Base-by-base conservation (phyloP, 2,888 invertebrate genomes). In the Poecilobothrus nobilitatus region DNA sequence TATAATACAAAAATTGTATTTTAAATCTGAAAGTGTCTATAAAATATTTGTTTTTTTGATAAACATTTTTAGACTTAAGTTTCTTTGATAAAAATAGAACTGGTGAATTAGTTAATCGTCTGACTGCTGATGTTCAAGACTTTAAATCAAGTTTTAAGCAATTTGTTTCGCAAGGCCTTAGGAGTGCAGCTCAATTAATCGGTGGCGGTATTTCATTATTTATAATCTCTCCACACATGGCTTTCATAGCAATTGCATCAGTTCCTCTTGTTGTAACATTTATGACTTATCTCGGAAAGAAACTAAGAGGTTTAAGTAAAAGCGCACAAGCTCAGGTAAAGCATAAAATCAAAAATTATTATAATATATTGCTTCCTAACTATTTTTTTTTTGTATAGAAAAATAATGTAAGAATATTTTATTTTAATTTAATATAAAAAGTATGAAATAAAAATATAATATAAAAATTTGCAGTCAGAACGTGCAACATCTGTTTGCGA, bases 141-240 rank as follows among this genome's bases (percentile, higher is more conserved):
- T 97, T 98, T 79, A 98, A 98, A 82, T 95, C 96, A 75, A 91
- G 94, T 1, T 97, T 98, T 78, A 98, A 98, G 79, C 89, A 92
- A 76, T 91, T 92, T 33, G 89, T 98, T 65, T 93, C 97, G 1
- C 96, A 96, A 76, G 97, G 97, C 1, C 81, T 98, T 41, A 84
- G 95, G 69, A 94, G 95, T 66, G 81, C 86, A 6, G 91, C 96
- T 0, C 97, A 97, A 86, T 91, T 95, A 71, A 77, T 86, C 2
- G 82, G 82, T 20, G 82, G 82, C 63, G 76, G 77, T 10, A 75
- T 81, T 22, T 82, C 81, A 20, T 81, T 98, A 67, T 87, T 94
- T 72, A 83, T 92, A 63, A 92, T 98, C 77, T 97, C 97, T 0
- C 95, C 96, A 0, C 90, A 93, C 75, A 87, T 98, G 85, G 96